Evolutionary conservation across 53 echinoderm and acorn worm species (phyloP).

Genomic region (Astropecten irregularis): DNA sequence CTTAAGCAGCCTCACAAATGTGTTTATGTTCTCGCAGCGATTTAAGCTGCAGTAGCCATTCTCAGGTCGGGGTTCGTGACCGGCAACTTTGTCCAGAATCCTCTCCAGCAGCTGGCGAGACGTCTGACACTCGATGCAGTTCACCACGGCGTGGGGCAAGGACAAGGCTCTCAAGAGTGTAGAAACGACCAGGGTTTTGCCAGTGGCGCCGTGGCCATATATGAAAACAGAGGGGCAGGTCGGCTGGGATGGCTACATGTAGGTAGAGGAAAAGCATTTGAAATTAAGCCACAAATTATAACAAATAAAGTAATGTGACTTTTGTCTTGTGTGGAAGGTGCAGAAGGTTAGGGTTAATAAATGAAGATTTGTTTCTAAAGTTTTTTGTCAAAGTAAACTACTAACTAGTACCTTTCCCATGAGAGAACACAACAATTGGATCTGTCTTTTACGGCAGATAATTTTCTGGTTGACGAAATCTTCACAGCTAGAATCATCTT

Average conservation of each 20-base stretch:
- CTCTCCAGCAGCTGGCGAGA: constrained; percentile 81
- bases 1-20: constrained; percentile 80
- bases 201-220: constrained; percentile 89
- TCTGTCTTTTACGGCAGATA: constrained; percentile 73
- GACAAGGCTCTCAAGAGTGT: constrained; percentile 41
- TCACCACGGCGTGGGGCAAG: constrained; percentile 73
- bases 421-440: constrained; percentile 58
- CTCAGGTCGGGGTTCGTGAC: constrained; percentile 61
- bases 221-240: constrained; percentile 76
- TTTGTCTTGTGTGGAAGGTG: too few relatives aligned
- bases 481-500: too few relatives aligned
- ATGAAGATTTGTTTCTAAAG: too few relatives aligned
- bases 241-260: constrained; percentile 63
- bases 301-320: too few relatives aligned
- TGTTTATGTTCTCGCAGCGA: constrained; percentile 87
- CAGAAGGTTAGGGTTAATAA: too few relatives aligned
- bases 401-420: constrained; percentile 87
- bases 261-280: not conserved
- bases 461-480: not conserved
- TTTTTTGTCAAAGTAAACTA: too few relatives aligned
- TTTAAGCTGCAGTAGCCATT: constrained; percentile 75
- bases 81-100: constrained; percentile 82
- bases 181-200: constrained; percentile 72
- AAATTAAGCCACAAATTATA: too few relatives aligned
- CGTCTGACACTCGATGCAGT: constrained; percentile 90